These are phyloP conservation scores for Condylostylus longicornis DNA, from an alignment of 1,140 invertebrate species.

Conservation along the genomic window DNA sequence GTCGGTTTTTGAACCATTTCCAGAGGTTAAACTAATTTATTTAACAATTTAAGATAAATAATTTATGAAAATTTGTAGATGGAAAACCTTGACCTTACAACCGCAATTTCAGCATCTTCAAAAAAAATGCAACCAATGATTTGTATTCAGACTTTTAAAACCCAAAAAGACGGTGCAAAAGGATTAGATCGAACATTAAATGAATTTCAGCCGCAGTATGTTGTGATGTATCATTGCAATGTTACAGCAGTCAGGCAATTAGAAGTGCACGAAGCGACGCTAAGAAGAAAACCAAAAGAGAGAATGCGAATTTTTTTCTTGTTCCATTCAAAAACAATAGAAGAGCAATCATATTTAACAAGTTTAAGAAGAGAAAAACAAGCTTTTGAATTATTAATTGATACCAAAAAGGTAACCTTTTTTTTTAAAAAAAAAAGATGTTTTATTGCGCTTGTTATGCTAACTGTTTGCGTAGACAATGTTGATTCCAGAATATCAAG, in stretches of 20 bases:
- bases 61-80: conserved; percentile 33
- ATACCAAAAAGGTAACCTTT: conserved; percentile 67
- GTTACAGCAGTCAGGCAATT: conserved; percentile 74
- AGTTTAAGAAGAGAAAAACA: conserved; percentile 79
- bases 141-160: conserved; percentile 60
- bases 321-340: conserved; percentile 76
- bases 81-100: conserved; percentile 47
- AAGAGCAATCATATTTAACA: conserved; percentile 91
- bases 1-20: conserved; percentile 47
- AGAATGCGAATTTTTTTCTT: conserved; percentile 71
- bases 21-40: conserved; percentile 35
- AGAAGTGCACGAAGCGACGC: conserved; percentile 66
- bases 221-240: conserved; percentile 84
- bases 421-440: not conserved
- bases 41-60: conserved; percentile 7
- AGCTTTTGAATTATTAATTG: conserved; percentile 83
- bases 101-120: conserved; percentile 32
- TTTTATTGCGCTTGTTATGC: conserved; percentile 15
- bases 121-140: conserved; percentile 42
- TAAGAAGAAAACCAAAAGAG: conserved; percentile 41
- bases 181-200: conserved; percentile 49
- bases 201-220: conserved; percentile 58
- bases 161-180: conserved; percentile 47
- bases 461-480: too few species aligned
- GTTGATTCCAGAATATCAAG: conserved; percentile 83